phyloP scores from a whole-genome alignment of 2,888 invertebrate genomes.

The Deroplatys truncata region DNA sequence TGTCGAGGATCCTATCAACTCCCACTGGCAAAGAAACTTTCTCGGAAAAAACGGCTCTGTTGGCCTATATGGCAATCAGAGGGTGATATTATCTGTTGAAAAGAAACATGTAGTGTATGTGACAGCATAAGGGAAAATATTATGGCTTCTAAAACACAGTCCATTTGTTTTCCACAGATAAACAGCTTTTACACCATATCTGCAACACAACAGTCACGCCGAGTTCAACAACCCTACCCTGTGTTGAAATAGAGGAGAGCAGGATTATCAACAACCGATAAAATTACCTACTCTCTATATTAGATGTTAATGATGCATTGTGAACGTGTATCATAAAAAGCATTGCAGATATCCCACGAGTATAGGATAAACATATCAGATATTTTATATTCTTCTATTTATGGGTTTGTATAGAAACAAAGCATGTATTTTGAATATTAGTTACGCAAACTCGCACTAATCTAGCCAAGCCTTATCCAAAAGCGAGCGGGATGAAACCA shows the following conservation, averaged over 20 bases:
- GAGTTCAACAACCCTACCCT: neutral
- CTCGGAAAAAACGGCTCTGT: too few relatives aligned
- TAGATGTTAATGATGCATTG: neutral
- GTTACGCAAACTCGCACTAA: neutral
- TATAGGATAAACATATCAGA: neutral
- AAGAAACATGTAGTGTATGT: neutral
- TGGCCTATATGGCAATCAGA: too few relatives aligned
- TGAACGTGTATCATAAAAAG: neutral
- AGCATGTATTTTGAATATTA: neutral
- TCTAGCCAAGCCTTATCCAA: neutral
- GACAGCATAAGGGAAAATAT: neutral
- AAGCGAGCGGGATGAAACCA: neutral
- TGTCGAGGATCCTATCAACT: too few relatives aligned
- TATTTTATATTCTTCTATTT: neutral
- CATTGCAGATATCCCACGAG: neutral
- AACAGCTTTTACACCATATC: neutral
- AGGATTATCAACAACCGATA: neutral
- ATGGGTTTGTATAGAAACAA: neutral
- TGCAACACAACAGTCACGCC: neutral
- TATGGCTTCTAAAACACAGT: too few relatives aligned
- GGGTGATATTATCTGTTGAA: neutral
- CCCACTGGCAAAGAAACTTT: too few relatives aligned
- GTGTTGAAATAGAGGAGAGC: neutral
- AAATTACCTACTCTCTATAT: neutral
- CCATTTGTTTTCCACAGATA: neutral